A percentile compares a stretch with the other conserved stretches of the same genome.
Evolutionary conservation across 2,797 vertebrate species (phyloP).

Genomic region (Nannoperca obscura): DNA sequence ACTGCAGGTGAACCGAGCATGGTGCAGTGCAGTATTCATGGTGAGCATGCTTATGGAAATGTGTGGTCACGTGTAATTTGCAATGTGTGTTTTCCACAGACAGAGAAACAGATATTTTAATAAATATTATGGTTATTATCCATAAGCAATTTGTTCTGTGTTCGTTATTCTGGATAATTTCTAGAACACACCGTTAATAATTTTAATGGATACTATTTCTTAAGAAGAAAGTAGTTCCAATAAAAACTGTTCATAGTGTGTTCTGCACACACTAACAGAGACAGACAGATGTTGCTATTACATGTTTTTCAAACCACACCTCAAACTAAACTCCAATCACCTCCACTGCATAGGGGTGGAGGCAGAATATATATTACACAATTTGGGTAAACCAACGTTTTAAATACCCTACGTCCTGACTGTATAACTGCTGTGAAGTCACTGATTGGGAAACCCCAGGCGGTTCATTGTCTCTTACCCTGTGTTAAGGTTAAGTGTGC

Average conservation of each 20-base stretch:
- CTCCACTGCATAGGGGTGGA: background rate
- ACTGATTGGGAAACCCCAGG: background rate
- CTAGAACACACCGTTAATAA: background rate
- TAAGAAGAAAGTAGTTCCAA: background rate
- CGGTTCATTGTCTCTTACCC: constrained; percentile 84
- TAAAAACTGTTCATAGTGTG: background rate
- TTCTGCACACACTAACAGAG: background rate
- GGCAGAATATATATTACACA: too few relatives aligned
- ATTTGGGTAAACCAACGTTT: background rate
- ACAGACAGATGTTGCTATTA: background rate
- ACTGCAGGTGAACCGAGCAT: constrained; percentile 71
- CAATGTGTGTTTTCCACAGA: background rate
- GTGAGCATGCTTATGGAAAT: constrained; percentile 41
- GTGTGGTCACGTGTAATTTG: constrained; percentile 16
- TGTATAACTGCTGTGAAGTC: background rate
- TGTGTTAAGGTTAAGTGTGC: constrained; percentile 90
- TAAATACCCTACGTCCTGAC: background rate
- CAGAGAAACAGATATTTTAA: background rate
- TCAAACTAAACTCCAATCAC: background rate
- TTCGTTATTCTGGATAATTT: background rate
- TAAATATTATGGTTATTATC: background rate
- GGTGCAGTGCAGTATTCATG: constrained; percentile 20
- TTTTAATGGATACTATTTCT: background rate
- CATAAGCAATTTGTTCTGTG: background rate
- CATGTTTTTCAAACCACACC: background rate